Evolutionary conservation across 2,888 invertebrate genomes (phyloP), one percentile per base, ranked within the genome.

Genomic region (Oligia strigilis): DNA sequence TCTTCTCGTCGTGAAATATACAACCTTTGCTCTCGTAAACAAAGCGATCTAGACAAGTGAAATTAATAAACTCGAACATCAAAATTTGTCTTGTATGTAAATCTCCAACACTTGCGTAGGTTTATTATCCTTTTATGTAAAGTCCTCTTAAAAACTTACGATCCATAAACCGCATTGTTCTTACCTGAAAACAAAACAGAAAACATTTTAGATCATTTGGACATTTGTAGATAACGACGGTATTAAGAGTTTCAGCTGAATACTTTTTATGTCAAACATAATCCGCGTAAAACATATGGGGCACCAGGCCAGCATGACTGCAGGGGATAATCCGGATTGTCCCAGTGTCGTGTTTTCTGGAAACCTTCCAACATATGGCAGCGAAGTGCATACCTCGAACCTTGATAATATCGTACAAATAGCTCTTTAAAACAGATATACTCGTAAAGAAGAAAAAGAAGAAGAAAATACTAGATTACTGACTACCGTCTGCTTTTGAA

Each of bases 241-340:
- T 40, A 73, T 71, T 40, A 62, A 60, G 43, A 69, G 62, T 55
- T 82, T 83, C 40, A 82, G 49, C 52, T 67, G 36, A 6, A 67
- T 67, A 40, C 43, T 75, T 58, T 76, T 65, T 75, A 55, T 65
- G 74, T 60, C 66, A 62, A 72, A 72, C 65, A 80, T 81, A 86
- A 82, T 83, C 84, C 81, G 77, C 64, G 75, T 80, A 75, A 77
- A 81, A 80, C 83, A 83, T 69, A 81, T 77, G 75, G 81, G 86
- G 86, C 85, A 90, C 87, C 82, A 89, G 88, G 90, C 79, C 88
- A 83, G 79, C 89, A 91, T 89, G 78, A 78, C 86, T 87, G 88
- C 84, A 85, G 87, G 83, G 87, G 88, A 87, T 88, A 80, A 88
- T 85, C 85, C 83, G 87, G 86, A 87, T 88, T 72, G 82, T 65